Conservation (phyloP, 2,797 vertebrate genomes). For the Rallus crepitans region DNA sequence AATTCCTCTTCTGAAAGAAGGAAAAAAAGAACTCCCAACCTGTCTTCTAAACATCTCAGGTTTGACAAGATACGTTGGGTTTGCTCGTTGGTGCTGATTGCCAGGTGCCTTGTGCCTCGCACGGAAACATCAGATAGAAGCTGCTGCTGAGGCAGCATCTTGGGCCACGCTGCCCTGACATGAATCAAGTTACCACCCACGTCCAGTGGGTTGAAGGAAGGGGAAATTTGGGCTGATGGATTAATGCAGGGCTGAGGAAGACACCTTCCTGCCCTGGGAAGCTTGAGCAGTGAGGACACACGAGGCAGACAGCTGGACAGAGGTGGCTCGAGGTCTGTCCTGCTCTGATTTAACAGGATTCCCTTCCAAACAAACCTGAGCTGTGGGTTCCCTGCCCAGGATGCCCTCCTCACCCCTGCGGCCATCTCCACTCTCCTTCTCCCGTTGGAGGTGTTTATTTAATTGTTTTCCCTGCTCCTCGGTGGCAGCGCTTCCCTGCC, state of each 20-base stretch:
- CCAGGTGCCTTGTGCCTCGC: not conserved
- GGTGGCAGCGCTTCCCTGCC: conserved; percentile 72
- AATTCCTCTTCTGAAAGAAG: not conserved
- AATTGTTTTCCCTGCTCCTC: conserved; percentile 77
- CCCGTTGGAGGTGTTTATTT: conserved; percentile 77
- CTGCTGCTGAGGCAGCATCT: not conserved
- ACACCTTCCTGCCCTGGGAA: not conserved
- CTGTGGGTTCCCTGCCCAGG: not conserved
- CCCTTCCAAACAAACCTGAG: not conserved
- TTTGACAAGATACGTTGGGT: not conserved
- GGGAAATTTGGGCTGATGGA: not conserved
- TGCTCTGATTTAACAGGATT: not conserved
- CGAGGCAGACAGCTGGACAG: rapidly evolving
- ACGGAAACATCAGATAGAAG: not conserved
- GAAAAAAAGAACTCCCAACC: not conserved
- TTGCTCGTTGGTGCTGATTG: rapidly evolving
- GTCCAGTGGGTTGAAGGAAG: not conserved
- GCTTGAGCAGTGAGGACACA: rapidly evolving
- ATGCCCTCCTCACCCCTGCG: not conserved
- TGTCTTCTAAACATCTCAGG: rapidly evolving
- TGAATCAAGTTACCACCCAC: rapidly evolving
- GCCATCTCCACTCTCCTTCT: not conserved
- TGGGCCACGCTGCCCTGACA: not conserved
- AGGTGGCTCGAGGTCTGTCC: not conserved
- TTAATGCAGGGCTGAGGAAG: not conserved